These are phyloP conservation scores for Hydractinia symbiolongicarpus DNA, from an alignment of 30 jellyfish, hydroid and myxozoan species.

Conservation along the genomic window DNA sequence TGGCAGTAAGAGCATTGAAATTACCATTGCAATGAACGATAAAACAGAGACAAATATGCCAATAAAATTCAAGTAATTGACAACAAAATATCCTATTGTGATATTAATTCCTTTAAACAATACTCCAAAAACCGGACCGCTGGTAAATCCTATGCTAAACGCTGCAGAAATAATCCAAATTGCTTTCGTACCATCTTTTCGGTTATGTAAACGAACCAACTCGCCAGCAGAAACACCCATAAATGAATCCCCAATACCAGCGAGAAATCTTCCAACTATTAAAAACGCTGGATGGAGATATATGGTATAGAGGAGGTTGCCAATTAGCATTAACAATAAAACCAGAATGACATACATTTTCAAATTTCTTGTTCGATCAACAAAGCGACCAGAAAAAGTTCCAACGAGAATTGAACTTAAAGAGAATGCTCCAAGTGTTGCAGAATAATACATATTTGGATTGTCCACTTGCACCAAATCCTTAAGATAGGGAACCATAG, in stretches of 20 bases:
- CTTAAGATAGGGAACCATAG: constrained; percentile 1
- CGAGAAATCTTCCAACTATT: constrained; percentile 21
- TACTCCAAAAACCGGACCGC: constrained; percentile 20
- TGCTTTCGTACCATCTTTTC: constrained; percentile 2
- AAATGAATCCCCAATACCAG: constrained; percentile 24
- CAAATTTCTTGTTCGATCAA: constrained; percentile 3
- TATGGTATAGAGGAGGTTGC: constrained; percentile 14
- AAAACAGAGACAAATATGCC: constrained; percentile 2
- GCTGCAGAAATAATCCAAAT: constrained; percentile 7
- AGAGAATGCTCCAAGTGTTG: not conserved
- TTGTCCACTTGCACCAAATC: not conserved
- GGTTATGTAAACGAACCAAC: not conserved
- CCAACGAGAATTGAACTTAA: not conserved
- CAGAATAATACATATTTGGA: not conserved
- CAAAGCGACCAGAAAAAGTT: not conserved
- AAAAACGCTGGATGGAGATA: constrained; percentile 11
- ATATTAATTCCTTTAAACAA: not conserved
- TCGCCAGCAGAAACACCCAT: constrained; percentile 19
- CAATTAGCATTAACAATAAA: constrained; percentile 1
- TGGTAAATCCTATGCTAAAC: constrained; percentile 2
- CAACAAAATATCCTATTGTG: constrained; percentile 6
- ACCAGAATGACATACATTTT: not conserved
- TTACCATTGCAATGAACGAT: not conserved
- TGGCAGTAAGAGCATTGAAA: not conserved
- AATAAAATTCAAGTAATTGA: not conserved